Evolutionary conservation across 2,797 vertebrate genomes (phyloP).

Genomic region (Acipenser transmontanus): DNA sequence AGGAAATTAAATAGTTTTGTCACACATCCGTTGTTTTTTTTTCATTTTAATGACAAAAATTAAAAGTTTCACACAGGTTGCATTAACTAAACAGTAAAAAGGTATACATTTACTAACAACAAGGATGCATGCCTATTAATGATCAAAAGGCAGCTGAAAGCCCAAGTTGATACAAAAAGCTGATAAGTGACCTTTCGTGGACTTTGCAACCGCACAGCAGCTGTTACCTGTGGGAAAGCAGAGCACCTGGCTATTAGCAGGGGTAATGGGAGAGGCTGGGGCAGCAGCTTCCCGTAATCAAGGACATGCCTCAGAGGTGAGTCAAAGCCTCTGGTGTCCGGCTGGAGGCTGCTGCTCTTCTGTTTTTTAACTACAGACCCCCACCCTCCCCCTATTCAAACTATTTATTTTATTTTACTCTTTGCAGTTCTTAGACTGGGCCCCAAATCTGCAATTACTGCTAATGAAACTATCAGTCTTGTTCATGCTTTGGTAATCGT

Average conservation of each 20-base stretch:
- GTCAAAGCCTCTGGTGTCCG: background rate
- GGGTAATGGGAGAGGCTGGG: slow-evolving; percentile 30
- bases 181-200: slow-evolving; percentile 54
- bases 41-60: too few species aligned
- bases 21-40: too few species aligned
- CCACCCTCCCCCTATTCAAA: background rate
- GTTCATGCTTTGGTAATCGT: background rate
- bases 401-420: background rate
- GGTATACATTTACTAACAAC: too few species aligned
- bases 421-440: background rate
- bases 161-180: slow-evolving; percentile 26
- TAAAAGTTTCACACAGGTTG: too few species aligned
- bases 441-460: background rate
- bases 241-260: slow-evolving; percentile 44
- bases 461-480: background rate
- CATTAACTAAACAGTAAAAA: too few species aligned
- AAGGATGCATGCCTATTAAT: slow-evolving; percentile 23
- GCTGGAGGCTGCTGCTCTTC: background rate
- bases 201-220: slow-evolving; percentile 54
- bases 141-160: slow-evolving; percentile 30
- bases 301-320: background rate
- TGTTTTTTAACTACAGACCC: background rate
- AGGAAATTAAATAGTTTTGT: too few species aligned
- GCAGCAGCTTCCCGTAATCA: background rate
- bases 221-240: slow-evolving; percentile 54